Evolutionary conservation across 2,888 invertebrate genomes (phyloP).

Genomic region (Amphipyra berbera): DNA sequence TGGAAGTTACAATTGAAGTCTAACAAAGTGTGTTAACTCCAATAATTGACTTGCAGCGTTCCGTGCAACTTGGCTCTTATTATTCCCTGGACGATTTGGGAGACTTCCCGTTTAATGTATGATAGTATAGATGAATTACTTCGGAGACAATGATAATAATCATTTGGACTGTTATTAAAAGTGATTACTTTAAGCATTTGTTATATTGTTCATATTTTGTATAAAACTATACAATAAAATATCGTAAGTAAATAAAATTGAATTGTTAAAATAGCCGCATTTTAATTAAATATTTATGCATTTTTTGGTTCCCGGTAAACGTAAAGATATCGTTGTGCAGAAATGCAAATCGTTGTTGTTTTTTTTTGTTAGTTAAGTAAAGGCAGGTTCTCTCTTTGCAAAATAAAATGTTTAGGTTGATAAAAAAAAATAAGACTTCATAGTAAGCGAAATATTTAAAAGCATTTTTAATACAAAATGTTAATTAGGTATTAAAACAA

Average conservation of each 20-base stretch:
- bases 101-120: constrained; percentile 24
- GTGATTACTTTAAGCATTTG: constrained; percentile 34
- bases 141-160: constrained; percentile 32
- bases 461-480: neutral
- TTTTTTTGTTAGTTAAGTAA: neutral
- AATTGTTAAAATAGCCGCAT: neutral
- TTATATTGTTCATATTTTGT: too few relatives aligned
- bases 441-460: neutral
- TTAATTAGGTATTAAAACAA: constrained; percentile 1
- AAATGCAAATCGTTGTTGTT: neutral
- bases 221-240: too few relatives aligned
- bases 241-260: too few relatives aligned
- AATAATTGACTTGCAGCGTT: constrained; percentile 59
- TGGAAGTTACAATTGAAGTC: constrained; percentile 46
- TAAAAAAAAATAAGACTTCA: neutral
- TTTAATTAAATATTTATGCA: neutral
- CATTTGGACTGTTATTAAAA: constrained; percentile 21
- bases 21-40: constrained; percentile 55
- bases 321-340: neutral
- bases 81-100: constrained; percentile 49
- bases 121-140: constrained; percentile 31
- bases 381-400: neutral
- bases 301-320: too few relatives aligned
- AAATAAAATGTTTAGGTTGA: neutral
- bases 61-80: constrained; percentile 59